Conservation (phyloP, 2,113 vertebrate species). For the Nipponia nippon region DNA sequence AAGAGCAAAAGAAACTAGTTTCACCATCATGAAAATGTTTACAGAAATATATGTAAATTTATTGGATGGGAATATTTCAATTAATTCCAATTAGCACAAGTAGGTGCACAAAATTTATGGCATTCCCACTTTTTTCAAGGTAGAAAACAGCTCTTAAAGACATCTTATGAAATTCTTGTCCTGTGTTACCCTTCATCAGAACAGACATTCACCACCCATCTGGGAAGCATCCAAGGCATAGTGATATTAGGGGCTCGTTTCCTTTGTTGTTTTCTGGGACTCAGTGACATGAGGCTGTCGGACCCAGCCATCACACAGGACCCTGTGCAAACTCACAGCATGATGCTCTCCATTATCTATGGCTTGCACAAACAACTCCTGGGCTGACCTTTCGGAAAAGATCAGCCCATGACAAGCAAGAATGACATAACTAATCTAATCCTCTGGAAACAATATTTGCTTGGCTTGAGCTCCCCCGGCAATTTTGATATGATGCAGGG, state of each 20-base stretch:
- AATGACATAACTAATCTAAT: background rate
- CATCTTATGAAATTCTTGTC: rapidly evolving
- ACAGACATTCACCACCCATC: background rate
- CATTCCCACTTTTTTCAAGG: background rate
- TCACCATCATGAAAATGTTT: background rate
- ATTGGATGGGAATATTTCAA: background rate
- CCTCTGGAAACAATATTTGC: background rate
- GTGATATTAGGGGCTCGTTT: rapidly evolving
- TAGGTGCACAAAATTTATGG: background rate
- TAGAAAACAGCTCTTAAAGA: background rate
- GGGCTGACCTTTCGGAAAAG: background rate
- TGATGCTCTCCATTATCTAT: background rate
- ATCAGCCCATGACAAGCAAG: background rate
- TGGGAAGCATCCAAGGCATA: rapidly evolving
- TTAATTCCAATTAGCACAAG: background rate
- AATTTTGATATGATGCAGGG: background rate
- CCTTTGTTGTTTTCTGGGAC: background rate
- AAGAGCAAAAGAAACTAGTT: background rate
- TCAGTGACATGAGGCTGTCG: background rate
- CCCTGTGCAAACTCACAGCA: background rate
- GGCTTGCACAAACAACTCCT: background rate
- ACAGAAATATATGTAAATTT: background rate
- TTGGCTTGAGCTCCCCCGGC: background rate
- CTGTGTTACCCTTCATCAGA: background rate
- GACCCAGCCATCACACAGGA: background rate